Evolutionary conservation across 2,797 vertebrate genomes (phyloP), one percentile per base, ranked within the genome.

Genomic region (Sarcoramphus papa): DNA sequence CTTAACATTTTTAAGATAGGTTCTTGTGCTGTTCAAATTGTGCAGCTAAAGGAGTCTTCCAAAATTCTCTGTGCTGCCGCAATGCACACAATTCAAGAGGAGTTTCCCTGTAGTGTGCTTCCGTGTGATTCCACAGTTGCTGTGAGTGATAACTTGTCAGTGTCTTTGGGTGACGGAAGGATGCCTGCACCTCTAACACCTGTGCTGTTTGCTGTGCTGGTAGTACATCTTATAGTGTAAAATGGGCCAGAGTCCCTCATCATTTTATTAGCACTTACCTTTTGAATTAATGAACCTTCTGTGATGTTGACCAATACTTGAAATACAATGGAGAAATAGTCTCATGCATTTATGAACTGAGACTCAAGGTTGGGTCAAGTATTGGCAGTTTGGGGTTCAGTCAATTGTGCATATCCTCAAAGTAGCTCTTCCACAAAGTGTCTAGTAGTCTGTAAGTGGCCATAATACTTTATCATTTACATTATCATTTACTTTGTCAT

Each of bases 101-200:
- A 30, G 7, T 59, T 74, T 35, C 54, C 18, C 17, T 53, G 40
- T 17, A 21, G 27, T 9, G 0, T 16, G 17, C 13, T 75, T 40
- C 23, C 5, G 57, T 28, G 18, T 9, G 10, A 17, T 27, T 53
- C 19, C 9, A 3, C 3, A 2, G 47, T 40, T 65, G 14, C 37
- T 59, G 27, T 19, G 31, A 37, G 31, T 7, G 17, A 7, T 16
- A 43, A 54, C 20, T 8, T 4, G 21, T 45, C 6, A 0, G 19
- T 43, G 53, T 12, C 25, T 24, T n/a, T 10, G 24, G 67, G 27
- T 43, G 28, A 3, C 11, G 27, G 45, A 33, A 16, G 37, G 28
- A 18, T 50, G 24, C 16, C 4, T 0, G 2, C 9, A 6, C 41
- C 6, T 59, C 12, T 1, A 13, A 24, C 5, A 10, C 4, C 35